A percentile compares a stretch with the other conserved stretches of the same genome.
Conservation (phyloP, 2,113 vertebrate species). For the Tachysurus fulvidraco region DNA sequence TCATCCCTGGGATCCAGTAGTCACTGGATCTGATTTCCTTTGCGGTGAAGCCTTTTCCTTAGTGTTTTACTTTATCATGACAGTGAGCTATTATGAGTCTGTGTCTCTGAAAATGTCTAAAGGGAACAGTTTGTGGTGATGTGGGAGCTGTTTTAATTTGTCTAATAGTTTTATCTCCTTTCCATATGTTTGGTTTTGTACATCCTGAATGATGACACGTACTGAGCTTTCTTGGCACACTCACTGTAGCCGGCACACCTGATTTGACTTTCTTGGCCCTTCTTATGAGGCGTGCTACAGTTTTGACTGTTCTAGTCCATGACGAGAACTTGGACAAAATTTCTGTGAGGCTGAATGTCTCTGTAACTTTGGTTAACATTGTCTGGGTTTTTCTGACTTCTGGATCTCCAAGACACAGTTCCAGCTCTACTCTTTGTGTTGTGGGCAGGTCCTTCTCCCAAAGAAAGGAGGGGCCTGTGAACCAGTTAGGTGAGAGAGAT, state of each 20-base stretch:
- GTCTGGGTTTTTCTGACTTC: slow-evolving; percentile 15
- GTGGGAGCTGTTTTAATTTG: too few species aligned
- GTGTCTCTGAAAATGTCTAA: not conserved
- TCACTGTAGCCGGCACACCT: not conserved
- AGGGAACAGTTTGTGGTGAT: too few species aligned
- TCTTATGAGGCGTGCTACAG: not conserved
- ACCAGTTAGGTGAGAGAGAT: slow-evolving; percentile 3
- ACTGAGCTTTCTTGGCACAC: not conserved
- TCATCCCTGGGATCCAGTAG: not conserved
- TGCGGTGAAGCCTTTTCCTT: not conserved
- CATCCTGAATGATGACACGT: too few species aligned
- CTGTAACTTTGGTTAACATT: too few species aligned
- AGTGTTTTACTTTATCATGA: not conserved
- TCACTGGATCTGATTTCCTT: not conserved
- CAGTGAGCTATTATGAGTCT: not conserved
- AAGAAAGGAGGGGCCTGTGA: not conserved
- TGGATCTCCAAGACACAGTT: slow-evolving; percentile 10
- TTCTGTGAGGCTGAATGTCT: not conserved
- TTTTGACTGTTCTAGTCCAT: slow-evolving; percentile 3
- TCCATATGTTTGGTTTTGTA: too few species aligned
- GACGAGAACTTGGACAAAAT: slow-evolving; percentile 12
- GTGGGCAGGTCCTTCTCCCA: slow-evolving; percentile 15
- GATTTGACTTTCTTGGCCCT: not conserved
- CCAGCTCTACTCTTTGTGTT: not conserved
- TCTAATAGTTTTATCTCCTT: too few species aligned